Base-by-base conservation (phyloP, 1,140 invertebrate species). In the Aricia agestis region DNA sequence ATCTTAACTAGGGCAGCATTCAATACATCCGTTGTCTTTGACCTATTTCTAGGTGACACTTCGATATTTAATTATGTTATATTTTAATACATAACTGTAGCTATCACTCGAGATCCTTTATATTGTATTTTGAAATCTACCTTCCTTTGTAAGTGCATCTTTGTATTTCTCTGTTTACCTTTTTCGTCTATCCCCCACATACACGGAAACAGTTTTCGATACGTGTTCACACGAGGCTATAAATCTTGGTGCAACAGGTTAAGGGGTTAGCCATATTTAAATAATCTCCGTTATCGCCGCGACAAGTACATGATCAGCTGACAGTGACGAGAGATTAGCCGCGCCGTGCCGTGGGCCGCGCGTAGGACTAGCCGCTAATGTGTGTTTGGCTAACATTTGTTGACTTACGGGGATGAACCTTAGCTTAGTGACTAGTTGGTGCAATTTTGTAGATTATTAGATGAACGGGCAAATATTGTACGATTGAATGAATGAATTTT, bases 391-490 rank as follows among this genome's bases (percentile, higher is more conserved):
- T 63, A 11, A 13, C 10, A 52, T 52, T 52, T 52, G 45, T 52
- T 52, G 45, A 52, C 45, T 13, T 3, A 15, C 11, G 45, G 45
- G 45, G 45, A 15, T 52, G 6, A 52, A 36, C 36, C 45, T 13
- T 52, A 9, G 11, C 45, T 52, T 70, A 68, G 61, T 66, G 66
- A 70, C 58, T 25, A 63, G 68, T 18, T 68, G n/a, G n/a, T n/a
- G 66, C 5, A 36, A 36, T 25, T 25, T 25, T n/a, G n/a, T n/a
- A n/a, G n/a, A n/a, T n/a, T n/a, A n/a, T n/a, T n/a, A n/a, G n/a
- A n/a, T n/a, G n/a, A n/a, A n/a, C n/a, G n/a, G n/a, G n/a, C n/a
- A n/a, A n/a, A n/a, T n/a, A n/a, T n/a, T n/a, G n/a, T n/a, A n/a
- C n/a, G n/a, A n/a, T n/a, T n/a, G n/a, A n/a, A n/a, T n/a, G n/a